These are phyloP conservation scores for Lepilemur septentrionalis DNA, from an alignment of 2,797 vertebrate genomes.

Conservation along the genomic window DNA sequence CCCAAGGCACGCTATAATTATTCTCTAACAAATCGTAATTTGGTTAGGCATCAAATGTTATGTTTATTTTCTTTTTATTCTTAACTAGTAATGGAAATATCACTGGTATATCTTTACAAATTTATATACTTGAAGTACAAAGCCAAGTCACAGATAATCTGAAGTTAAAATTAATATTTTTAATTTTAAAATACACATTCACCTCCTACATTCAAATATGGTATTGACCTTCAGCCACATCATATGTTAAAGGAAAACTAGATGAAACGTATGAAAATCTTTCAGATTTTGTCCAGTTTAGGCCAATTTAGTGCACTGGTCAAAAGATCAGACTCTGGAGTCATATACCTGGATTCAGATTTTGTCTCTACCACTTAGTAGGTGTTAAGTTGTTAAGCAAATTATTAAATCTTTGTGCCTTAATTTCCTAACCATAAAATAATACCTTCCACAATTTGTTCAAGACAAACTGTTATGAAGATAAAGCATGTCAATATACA, in stretches of 20 bases:
- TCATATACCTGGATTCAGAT: background rate
- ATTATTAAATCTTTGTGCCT: background rate
- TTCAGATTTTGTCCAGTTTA: background rate
- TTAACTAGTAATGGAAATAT: background rate
- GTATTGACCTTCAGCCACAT: background rate
- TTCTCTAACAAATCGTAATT: background rate
- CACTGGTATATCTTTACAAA: background rate
- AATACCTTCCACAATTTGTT: background rate
- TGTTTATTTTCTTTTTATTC: background rate
- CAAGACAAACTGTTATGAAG: background rate
- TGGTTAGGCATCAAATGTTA: background rate
- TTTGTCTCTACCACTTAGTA: background rate
- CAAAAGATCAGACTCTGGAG: background rate
- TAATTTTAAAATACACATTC: background rate
- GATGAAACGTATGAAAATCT: background rate
- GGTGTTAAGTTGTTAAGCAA: background rate
- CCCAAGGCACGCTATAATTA: background rate
- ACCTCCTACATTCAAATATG: background rate
- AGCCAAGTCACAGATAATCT: background rate
- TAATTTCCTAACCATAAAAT: conserved; percentile 21
- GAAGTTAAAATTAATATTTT: background rate
- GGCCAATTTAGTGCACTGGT: background rate
- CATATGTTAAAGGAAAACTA: background rate
- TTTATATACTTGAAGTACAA: background rate
- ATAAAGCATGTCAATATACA: background rate